These are phyloP conservation scores for Luperina testacea DNA, from an alignment of 2,888 invertebrate species.

Conservation along the genomic window DNA sequence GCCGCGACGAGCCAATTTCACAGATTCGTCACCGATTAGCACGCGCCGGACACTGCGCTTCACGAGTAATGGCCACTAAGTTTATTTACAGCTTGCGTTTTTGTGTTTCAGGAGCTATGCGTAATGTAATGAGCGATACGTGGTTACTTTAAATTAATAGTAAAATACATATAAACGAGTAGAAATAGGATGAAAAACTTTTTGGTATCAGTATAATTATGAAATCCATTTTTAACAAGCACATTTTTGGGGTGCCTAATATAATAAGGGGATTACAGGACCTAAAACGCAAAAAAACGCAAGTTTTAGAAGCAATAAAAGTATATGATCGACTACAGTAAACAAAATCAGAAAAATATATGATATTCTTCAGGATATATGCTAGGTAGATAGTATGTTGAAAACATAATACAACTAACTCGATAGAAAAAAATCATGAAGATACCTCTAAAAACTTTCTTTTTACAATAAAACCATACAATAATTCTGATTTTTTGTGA, in stretches of 20 bases:
- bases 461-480: too few species aligned
- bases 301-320: too few species aligned
- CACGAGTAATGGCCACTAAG: constrained; percentile 67
- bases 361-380: too few species aligned
- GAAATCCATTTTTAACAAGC: neutral
- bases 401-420: too few species aligned
- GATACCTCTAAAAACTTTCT: too few species aligned
- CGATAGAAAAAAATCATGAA: too few species aligned
- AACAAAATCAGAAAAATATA: too few species aligned
- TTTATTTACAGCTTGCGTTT: neutral
- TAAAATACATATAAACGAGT: neutral
- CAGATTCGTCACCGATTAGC: constrained; percentile 87
- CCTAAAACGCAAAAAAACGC: too few species aligned
- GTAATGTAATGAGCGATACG: neutral
- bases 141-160: neutral
- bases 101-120: neutral
- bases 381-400: too few species aligned
- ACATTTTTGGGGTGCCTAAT: neutral
- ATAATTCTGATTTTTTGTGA: too few species aligned
- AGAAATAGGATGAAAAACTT: too few species aligned
- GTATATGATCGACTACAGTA: too few species aligned
- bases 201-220: neutral
- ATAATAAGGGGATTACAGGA: neutral
- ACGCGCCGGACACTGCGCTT: constrained; percentile 77
- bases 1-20: constrained; percentile 85